Conservation (phyloP, 1,140 invertebrate species). For the Antheraea mylitta region DNA sequence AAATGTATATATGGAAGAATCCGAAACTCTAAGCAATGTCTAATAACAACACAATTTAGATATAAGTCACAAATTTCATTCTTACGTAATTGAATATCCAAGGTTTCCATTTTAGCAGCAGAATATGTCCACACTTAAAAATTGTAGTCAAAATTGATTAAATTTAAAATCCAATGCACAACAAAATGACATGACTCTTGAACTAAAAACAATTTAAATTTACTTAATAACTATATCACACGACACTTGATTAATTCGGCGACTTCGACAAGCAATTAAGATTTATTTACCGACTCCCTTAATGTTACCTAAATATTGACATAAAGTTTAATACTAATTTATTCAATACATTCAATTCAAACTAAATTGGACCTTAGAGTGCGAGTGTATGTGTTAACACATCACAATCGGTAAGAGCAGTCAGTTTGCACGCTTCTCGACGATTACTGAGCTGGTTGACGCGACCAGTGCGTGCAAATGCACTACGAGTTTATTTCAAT, state of each 20-base stretch:
- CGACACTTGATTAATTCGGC: constrained; percentile 7
- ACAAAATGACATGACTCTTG: not conserved
- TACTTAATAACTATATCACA: constrained; percentile 7
- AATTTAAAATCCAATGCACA: not conserved
- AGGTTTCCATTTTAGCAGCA: not conserved
- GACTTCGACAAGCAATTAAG: constrained; percentile 26
- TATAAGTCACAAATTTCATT: not conserved
- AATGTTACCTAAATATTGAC: constrained; percentile 45
- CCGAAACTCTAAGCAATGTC: not conserved
- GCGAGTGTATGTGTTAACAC: constrained; percentile 23
- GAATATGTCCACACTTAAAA: not conserved
- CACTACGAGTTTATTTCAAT: constrained; percentile 67
- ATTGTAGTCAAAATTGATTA: not conserved
- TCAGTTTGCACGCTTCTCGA: constrained; percentile 47
- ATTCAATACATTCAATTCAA: constrained; percentile 25
- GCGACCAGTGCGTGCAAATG: constrained; percentile 47
- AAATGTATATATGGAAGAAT: not conserved
- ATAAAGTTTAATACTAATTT: constrained; percentile 26
- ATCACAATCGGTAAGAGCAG: constrained; percentile 41
- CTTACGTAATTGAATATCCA: constrained; percentile 1
- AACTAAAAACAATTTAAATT: constrained; percentile 6
- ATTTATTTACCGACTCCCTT: constrained; percentile 39
- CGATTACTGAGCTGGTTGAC: constrained; percentile 43
- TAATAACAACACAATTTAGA: not conserved
- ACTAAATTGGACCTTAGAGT: constrained; percentile 15